phyloP scores from a whole-genome alignment of 2,113 vertebrate species.

The Aptenodytes forsteri region DNA sequence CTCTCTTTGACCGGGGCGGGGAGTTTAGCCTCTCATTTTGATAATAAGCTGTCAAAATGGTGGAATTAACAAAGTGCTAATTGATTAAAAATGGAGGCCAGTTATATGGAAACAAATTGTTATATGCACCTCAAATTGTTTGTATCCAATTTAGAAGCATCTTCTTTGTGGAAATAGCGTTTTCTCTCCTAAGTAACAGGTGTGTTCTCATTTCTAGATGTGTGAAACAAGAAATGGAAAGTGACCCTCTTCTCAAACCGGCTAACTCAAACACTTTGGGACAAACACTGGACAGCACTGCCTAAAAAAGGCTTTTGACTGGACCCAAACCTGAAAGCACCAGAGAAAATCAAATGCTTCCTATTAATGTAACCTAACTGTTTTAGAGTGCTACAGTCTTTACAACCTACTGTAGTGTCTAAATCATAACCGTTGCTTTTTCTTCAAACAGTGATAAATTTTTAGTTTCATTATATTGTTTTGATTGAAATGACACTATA shows the following conservation, averaged over 20 bases:
- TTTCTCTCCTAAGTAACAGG: constrained; percentile 35
- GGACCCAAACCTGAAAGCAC: constrained; percentile 83
- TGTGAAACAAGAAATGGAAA: constrained; percentile 88
- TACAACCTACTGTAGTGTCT: constrained; percentile 70
- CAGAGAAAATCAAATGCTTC: constrained; percentile 90
- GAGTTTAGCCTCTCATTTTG: background rate
- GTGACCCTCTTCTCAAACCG: constrained; percentile 83
- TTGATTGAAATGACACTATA: constrained; percentile 81
- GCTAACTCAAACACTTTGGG: constrained; percentile 88
- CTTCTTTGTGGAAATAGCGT: background rate
- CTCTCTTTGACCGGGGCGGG: background rate
- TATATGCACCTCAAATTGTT: background rate
- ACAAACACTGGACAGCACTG: constrained; percentile 89
- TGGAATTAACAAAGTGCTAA: background rate
- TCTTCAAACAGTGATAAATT: constrained; percentile 76
- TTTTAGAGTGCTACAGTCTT: constrained; percentile 74
- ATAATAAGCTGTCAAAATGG: background rate
- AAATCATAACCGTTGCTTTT: constrained; percentile 81
- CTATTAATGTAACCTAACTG: constrained; percentile 77
- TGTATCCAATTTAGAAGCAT: background rate
- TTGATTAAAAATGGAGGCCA: background rate
- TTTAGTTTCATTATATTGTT: constrained; percentile 79
- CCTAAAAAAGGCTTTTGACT: constrained; percentile 77
- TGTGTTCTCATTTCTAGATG: constrained; percentile 71
- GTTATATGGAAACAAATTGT: background rate